Percentiles rank a stretch among this genome's conserved stretches.
These are phyloP conservation scores for Limenitis camilla DNA, from an alignment of 2,888 invertebrate genomes.

Conservation along the genomic window DNA sequence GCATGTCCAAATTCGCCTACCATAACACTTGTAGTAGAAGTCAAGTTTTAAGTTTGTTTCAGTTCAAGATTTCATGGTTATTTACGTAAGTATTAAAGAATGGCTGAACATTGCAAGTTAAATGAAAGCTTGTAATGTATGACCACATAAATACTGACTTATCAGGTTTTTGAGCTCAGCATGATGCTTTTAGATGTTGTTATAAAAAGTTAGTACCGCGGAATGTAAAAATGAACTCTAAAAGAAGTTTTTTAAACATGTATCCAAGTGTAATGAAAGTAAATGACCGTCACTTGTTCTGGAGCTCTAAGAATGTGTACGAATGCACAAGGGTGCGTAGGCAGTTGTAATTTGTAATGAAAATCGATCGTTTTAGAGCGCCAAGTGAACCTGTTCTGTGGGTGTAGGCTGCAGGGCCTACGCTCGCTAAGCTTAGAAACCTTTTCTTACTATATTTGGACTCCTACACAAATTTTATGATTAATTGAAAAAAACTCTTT, in stretches of 20 bases:
- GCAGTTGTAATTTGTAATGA: constrained; percentile 64
- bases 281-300: constrained; percentile 37
- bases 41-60: too few relatives aligned
- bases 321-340: constrained; percentile 45
- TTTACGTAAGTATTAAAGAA: too few relatives aligned
- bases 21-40: too few relatives aligned
- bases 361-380: constrained; percentile 62
- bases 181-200: too few relatives aligned
- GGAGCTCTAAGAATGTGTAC: constrained; percentile 45
- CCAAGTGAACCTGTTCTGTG: constrained; percentile 58
- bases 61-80: too few relatives aligned
- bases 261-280: constrained; percentile 19
- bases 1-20: too few relatives aligned
- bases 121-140: too few relatives aligned
- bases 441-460: constrained; percentile 40
- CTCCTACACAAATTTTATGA: constrained; percentile 46
- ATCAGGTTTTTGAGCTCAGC: too few relatives aligned
- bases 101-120: too few relatives aligned
- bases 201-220: not conserved
- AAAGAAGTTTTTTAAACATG: not conserved
- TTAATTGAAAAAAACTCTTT: constrained; percentile 31
- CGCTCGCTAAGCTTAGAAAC: constrained; percentile 44
- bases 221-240: not conserved
- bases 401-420: constrained; percentile 51
- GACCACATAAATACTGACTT: too few relatives aligned